Evolutionary conservation across 2,888 invertebrate genomes (phyloP).

Genomic region (Petrophora chlorosata): DNA sequence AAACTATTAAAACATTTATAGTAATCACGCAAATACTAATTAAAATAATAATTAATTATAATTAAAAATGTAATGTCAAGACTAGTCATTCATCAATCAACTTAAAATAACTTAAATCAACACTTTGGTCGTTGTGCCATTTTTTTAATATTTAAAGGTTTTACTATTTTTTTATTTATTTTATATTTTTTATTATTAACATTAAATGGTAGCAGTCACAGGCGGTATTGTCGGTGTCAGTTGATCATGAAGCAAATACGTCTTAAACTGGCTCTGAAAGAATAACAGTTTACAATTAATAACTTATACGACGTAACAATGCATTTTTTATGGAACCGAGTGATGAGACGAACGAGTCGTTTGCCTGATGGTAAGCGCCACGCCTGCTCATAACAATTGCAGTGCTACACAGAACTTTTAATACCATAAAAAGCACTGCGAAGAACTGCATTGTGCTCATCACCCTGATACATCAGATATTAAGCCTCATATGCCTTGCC

Average conservation of each 20-base stretch:
- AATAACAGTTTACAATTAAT: slow-evolving; percentile 4
- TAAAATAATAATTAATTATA: too few relatives aligned
- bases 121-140: slow-evolving; percentile 83
- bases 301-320: neutral
- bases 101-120: slow-evolving; percentile 62
- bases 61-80: slow-evolving; percentile 49
- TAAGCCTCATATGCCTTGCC: too few relatives aligned
- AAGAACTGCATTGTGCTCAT: too few relatives aligned
- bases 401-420: too few relatives aligned
- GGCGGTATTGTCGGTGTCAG: slow-evolving; percentile 79
- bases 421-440: too few relatives aligned
- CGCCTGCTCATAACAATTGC: too few relatives aligned
- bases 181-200: slow-evolving; percentile 52
- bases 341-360: too few relatives aligned
- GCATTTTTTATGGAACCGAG: neutral
- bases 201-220: slow-evolving; percentile 53
- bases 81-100: slow-evolving; percentile 61
- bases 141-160: slow-evolving; percentile 73
- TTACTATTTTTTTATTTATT: slow-evolving; percentile 74
- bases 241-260: slow-evolving; percentile 54
- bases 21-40: slow-evolving; percentile 4
- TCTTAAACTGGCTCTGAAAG: slow-evolving; percentile 50
- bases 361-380: too few relatives aligned
- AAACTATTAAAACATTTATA: slow-evolving; percentile 30
- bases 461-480: too few relatives aligned